Evolutionary conservation across 2,888 invertebrate species (phyloP), one percentile per base, ranked within the genome.

Genomic region (Diplazon laetatorius): DNA sequence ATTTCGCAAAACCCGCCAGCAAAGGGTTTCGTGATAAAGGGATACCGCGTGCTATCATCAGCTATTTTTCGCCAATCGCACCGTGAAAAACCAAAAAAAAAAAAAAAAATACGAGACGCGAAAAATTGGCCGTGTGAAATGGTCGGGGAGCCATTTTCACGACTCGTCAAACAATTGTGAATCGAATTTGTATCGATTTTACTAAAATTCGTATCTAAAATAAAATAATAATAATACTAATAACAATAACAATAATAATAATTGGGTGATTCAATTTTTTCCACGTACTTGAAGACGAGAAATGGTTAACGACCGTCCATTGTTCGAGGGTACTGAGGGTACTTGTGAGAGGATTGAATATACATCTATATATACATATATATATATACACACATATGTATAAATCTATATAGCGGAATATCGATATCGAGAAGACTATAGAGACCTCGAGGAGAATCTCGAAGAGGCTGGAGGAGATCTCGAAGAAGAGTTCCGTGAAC

Each of bases 31-130:
- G 55, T 48, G 70, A n/a, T 48, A 52, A 55, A 70, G 50, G 59
- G 22, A 69, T 57, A 48, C 62, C n/a, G 37, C 73, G 76, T 63
- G 66, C 73, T 50, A 73, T 30, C 50, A 71, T 60, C 65, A 30
- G 44, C 42, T 63, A 65, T 65, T 65, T 9, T n/a, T 5, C 18
- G 39, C 10, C 22, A 10, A 78, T 69, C 59, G 46, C 10, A 12
- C 35, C n/a, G 10, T 30, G 57, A 22, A 5, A 50, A 25, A 72
- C 25, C 37, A 30, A 44, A 52, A 59, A 37, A 44, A n/a, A 59
- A 37, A 44, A n/a, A 5, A 18, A 48, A 16, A 9, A 59, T 57
- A 9, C 12, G 37, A 8, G 18, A 65, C 39, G 3, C 22, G 48
- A 3, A 1, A 60, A 25, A 50, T 5, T 60, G 25, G 37, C n/a